Percentiles rank a stretch among this genome's conserved stretches.
These are phyloP conservation scores for Athalia rosae DNA, from an alignment of 2,888 invertebrate genomes.

Conservation along the genomic window DNA sequence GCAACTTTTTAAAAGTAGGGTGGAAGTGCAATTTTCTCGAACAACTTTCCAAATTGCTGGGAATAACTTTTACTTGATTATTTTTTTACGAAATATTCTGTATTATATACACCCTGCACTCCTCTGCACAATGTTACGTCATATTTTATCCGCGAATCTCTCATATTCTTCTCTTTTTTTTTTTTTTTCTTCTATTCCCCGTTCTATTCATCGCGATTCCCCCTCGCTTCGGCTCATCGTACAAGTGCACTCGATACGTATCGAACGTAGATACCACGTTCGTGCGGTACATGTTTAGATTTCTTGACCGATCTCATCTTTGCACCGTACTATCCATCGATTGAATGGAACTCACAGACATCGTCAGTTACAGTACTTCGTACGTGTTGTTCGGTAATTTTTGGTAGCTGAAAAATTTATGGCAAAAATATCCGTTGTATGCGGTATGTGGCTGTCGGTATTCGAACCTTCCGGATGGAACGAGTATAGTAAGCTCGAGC, in stretches of 20 bases:
- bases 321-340: neutral
- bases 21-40: conserved; percentile 64
- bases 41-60: conserved; percentile 58
- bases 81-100: conserved; percentile 35
- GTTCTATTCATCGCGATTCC: too few species aligned
- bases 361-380: neutral
- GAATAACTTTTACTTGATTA: conserved; percentile 43
- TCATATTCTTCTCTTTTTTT: too few species aligned
- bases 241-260: too few species aligned
- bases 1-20: conserved; percentile 61
- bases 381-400: conserved; percentile 26
- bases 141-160: neutral
- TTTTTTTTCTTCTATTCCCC: too few species aligned
- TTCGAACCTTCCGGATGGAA: conserved; percentile 5
- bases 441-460: conserved; percentile 2
- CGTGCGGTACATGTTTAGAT: neutral
- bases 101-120: neutral
- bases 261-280: neutral
- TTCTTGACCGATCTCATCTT: neutral
- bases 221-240: too few species aligned
- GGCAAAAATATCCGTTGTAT: conserved; percentile 22
- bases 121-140: conserved; percentile 7
- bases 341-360: neutral
- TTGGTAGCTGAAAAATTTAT: conserved; percentile 10
- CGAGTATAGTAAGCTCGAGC: neutral